phyloP scores from a whole-genome alignment of 2,113 vertebrate species.

The Elgaria multicarinata region DNA sequence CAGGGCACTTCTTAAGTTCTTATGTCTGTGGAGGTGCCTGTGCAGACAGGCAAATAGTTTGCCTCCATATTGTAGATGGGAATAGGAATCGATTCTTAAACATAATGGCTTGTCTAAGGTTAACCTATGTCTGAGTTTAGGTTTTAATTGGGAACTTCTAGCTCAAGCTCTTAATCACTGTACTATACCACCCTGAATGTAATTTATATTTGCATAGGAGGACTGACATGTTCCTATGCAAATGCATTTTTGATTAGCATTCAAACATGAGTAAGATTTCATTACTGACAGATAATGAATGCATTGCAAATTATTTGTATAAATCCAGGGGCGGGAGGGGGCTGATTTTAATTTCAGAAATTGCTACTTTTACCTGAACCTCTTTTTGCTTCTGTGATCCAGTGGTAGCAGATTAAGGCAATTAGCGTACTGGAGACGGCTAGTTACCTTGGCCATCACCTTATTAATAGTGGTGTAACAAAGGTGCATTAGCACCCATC shows the following conservation, averaged over 20 bases:
- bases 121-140: neutral
- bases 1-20: too few relatives aligned
- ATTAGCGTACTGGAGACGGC: neutral
- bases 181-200: neutral
- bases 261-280: slow-evolving; percentile 40
- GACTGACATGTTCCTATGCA: slow-evolving; percentile 56
- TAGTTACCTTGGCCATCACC: neutral
- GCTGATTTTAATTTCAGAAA: neutral
- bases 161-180: neutral
- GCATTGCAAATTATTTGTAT: slow-evolving; percentile 10
- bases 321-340: neutral
- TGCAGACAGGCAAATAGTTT: neutral
- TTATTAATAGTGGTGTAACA: neutral
- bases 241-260: slow-evolving; percentile 34
- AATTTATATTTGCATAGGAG: slow-evolving; percentile 52
- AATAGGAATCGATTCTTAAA: neutral
- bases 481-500: neutral
- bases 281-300: neutral
- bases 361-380: neutral
- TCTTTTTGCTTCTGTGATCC: neutral
- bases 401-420: neutral
- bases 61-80: neutral
- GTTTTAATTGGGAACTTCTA: neutral
- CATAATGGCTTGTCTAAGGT: neutral
- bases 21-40: too few relatives aligned